Evolutionary conservation across 2,888 invertebrate species (phyloP).

Genomic region (Horisme vitalbata): DNA sequence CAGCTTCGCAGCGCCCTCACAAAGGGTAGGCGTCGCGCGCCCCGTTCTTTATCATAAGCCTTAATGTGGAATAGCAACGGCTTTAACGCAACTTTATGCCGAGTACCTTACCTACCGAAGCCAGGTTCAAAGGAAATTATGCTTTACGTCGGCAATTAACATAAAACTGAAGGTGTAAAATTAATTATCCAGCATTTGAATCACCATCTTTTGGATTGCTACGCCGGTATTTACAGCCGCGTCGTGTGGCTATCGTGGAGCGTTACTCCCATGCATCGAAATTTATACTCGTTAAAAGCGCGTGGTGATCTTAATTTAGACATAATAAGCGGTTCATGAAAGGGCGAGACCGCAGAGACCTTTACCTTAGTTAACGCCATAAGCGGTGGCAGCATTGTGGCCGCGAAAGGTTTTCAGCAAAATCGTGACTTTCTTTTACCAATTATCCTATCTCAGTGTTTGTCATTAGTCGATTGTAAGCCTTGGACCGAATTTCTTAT

Average conservation of each 20-base stretch:
- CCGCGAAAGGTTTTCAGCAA: slow-evolving; percentile 58
- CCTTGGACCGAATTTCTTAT: slow-evolving; percentile 20
- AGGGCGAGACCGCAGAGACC: slow-evolving; percentile 54
- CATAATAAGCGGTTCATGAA: slow-evolving; percentile 54
- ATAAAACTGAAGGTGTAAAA: slow-evolving; percentile 47
- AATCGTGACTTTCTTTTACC: slow-evolving; percentile 67
- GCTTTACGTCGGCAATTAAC: slow-evolving; percentile 56
- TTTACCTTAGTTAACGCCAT: slow-evolving; percentile 65
- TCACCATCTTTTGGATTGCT: slow-evolving; percentile 9
- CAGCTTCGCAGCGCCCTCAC: slow-evolving; percentile 51
- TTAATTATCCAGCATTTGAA: slow-evolving; percentile 32
- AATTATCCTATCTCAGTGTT: slow-evolving; percentile 54
- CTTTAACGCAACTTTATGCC: slow-evolving; percentile 62
- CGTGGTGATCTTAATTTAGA: slow-evolving; percentile 51
- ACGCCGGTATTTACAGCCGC: slow-evolving; percentile 11
- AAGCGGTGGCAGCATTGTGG: slow-evolving; percentile 60
- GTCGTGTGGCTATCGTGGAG: slow-evolving; percentile 14
- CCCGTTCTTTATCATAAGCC: slow-evolving; percentile 59
- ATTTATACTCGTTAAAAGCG: slow-evolving; percentile 36
- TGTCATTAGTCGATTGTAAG: slow-evolving; percentile 35
- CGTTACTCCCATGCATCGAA: slow-evolving; percentile 25
- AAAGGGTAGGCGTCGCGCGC: slow-evolving; percentile 55
- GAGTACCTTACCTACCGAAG: slow-evolving; percentile 36
- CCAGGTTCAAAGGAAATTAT: slow-evolving; percentile 55
- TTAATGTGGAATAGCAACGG: slow-evolving; percentile 61